Evolutionary conservation across 1,140 invertebrate genomes (phyloP).

Genomic region (Heliconius hewitsoni): DNA sequence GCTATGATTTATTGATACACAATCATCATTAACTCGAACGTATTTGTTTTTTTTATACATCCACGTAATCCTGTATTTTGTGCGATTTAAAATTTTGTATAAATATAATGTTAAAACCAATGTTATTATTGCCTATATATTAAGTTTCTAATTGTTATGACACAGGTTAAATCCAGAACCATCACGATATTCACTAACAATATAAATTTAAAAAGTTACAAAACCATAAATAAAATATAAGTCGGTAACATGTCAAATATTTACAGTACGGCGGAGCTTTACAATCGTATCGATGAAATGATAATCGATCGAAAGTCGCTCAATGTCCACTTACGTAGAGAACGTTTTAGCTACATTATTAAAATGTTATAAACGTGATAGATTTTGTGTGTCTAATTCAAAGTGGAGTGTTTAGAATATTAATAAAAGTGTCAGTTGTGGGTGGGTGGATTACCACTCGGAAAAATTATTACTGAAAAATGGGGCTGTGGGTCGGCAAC

Average conservation of each 20-base stretch:
- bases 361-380: constrained; percentile 4
- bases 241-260: neutral
- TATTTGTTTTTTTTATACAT: neutral
- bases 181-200: neutral
- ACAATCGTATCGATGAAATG: constrained; percentile 2
- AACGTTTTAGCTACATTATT: neutral
- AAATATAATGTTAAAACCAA: too few relatives aligned
- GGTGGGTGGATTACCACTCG: too few relatives aligned
- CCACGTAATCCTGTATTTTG: too few relatives aligned
- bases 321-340: neutral
- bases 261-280: constrained; percentile 5
- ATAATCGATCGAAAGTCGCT: constrained; percentile 7
- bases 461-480: too few relatives aligned
- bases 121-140: too few relatives aligned
- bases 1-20: neutral
- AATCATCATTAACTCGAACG: neutral
- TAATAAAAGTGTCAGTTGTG: too few relatives aligned
- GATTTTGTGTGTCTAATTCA: neutral
- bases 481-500: too few relatives aligned
- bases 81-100: too few relatives aligned
- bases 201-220: neutral
- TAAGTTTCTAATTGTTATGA: too few relatives aligned
- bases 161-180: neutral
- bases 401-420: neutral
- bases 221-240: neutral